Base-by-base conservation (phyloP, 2,797 vertebrate genomes). In the Poecile montanus region DNA sequence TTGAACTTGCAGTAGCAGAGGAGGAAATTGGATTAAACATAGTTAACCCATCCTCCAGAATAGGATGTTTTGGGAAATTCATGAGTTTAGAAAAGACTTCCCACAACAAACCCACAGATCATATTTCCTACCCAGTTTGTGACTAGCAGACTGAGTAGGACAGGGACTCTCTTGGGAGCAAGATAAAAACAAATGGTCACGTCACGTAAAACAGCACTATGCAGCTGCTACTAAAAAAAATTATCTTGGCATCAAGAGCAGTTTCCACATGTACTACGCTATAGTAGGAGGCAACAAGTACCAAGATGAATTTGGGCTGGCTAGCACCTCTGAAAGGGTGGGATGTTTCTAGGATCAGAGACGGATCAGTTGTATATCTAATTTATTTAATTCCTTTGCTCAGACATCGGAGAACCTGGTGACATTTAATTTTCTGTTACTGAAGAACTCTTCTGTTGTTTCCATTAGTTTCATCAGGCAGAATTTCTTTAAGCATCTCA, bases 141-240 rank as follows among this genome's bases (percentile, higher is more conserved):
- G 45, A 88, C 87, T 47, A 50, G 84, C 68, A 83, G 57, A 71
- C 72, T 68, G 82, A 88, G 73, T 84, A 82, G 71, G 83, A 67
- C 83, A 90, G 65, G 47, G 45, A 66, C 83, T 94, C 60, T 88
- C 74, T 71, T 82, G 91, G 89, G 93, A 93, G 47, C 42, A 32
- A 76, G 80, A 95, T 88, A 92, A 94, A 93, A 96, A 96, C 90
- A 95, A 96, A 84, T 65, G 71, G 45, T 88, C 85, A 74, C 54
- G 14, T 94, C 88, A 93, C 85, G 74, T 82, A 90, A 67, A 95
- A 66, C 62, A 87, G 84, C 50, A 77, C 76, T 80, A 25, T 38
- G 82, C 73, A 94, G 88, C 83, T 90, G 88, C 80, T 85, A 44
- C 74, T 93, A 82, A 94, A 95, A 96, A 71, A 94, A 84, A 65